Evolutionary conservation across 2,113 vertebrate species (phyloP), one percentile per base, ranked within the genome.

Genomic region (Platysteira castanea): DNA sequence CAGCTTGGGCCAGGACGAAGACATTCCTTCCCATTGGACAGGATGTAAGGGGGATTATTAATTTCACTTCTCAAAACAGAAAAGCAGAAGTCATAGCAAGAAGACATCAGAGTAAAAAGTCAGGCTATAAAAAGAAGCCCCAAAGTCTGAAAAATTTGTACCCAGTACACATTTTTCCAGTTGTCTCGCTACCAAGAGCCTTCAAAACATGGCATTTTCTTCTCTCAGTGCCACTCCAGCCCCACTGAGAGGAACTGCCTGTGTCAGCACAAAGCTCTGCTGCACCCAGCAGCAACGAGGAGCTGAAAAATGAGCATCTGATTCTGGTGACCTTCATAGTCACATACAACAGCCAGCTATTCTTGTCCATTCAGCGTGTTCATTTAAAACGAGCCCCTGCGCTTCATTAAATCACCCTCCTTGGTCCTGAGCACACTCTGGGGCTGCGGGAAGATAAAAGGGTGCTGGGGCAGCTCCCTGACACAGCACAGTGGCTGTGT

Each of bases 231-330:
- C 63, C 35, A 63, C 78, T 94, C 46, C 82, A 88, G 23, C 42
- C 74, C 85, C 37, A 10, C 4, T 54, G 74, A 24, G 20, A 75
- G 74, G 75, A 91, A 89, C 28, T 65, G 81, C 2, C 6, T 67
- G 89, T 52, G 91, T 95, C 91, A 95, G 94, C 90, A 95, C 87
- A 94, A 95, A 71, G 69, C 89, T 70, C 17, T 1, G 78, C 37
- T 77, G 85, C 47, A 67, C 80, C 81, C 87, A 60, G 92, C 83
- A 91, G 82, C 91, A 67, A 1, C 1, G 12, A 33, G 70, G 77
- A 52, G 54, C 87, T 94, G 94, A 96, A 94, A 95, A 95, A 96
- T 33, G 92, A 95, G 80, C 87, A 78, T 92, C 77, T 57, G 26
- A 13, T 52, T 50, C 49, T 22, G 67, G 84, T 79, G 94, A 90